A percentile compares a stretch with the other conserved stretches of the same genome.
phyloP scores from a whole-genome alignment of 2,888 invertebrate species.

The Tridacna crocea region DNA sequence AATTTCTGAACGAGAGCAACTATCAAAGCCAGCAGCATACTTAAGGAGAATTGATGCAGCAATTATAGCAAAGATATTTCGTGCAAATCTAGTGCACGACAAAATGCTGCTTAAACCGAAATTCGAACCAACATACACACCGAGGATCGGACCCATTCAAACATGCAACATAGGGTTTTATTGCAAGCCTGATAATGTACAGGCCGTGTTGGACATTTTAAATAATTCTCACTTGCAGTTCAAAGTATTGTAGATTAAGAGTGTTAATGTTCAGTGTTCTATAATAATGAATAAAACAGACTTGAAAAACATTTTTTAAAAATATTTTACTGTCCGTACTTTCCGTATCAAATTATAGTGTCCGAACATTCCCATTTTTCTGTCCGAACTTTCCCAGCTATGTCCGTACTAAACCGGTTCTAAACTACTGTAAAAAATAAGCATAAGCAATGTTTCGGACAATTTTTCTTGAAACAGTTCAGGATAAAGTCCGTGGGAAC shows the following conservation, averaged over 20 bases:
- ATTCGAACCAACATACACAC: not conserved
- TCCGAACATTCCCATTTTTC: not conserved
- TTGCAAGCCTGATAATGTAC: not conserved
- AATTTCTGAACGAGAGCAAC: no score
- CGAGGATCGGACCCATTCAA: conserved; percentile 10
- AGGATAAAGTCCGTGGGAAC: no score
- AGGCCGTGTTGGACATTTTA: not conserved
- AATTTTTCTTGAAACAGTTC: no score
- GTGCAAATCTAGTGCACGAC: not conserved
- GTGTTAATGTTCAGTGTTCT: no score
- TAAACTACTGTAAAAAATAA: no score
- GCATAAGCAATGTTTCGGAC: no score
- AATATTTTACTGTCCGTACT: not conserved
- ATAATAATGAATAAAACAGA: not conserved
- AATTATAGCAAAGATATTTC: not conserved
- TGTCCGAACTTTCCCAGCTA: not conserved
- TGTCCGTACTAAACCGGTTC: not conserved
- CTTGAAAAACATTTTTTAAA: not conserved
- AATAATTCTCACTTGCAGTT: not conserved
- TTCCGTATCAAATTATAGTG: not conserved
- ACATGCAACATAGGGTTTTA: conserved; percentile 10
- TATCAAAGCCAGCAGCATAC: not conserved
- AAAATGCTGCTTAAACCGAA: not conserved
- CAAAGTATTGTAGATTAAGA: not conserved
- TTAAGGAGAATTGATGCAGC: not conserved